phyloP scores from a whole-genome alignment of 1,140 invertebrate genomes.

The Dreissena polymorpha region DNA sequence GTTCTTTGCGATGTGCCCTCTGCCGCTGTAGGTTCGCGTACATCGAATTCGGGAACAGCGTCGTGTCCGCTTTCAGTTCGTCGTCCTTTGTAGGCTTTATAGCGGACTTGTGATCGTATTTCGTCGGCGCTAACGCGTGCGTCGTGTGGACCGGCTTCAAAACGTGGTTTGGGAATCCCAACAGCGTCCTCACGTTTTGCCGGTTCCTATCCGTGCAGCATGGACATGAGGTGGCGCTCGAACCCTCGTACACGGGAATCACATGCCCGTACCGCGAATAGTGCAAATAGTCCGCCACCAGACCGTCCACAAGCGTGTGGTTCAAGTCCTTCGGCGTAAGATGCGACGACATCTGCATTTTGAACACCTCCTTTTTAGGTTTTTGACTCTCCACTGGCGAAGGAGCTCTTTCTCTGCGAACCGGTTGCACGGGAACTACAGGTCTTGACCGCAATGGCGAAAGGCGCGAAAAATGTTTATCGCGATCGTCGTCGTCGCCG shows the following conservation, averaged over 20 bases:
- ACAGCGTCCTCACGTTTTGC: conserved; percentile 61
- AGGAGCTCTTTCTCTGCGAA: conserved; percentile 35
- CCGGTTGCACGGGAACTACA: conserved; percentile 52
- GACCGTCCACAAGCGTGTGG: conserved; percentile 66
- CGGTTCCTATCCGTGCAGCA: conserved; percentile 70
- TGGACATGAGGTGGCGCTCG: conserved; percentile 58
- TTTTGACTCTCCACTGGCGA: conserved; percentile 22
- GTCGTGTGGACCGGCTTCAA: background rate
- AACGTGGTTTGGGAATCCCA: conserved; percentile 55
- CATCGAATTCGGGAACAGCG: conserved; percentile 46
- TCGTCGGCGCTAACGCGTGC: conserved; percentile 9
- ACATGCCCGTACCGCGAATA: conserved; percentile 66
- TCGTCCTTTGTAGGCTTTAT: conserved; percentile 26
- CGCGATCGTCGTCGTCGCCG: background rate
- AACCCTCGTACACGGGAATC: conserved; percentile 66
- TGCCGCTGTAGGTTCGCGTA: conserved; percentile 28
- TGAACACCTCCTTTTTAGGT: background rate
- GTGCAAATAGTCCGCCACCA: conserved; percentile 71
- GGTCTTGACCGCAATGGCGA: conserved; percentile 41
- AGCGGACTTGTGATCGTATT: conserved; percentile 34
- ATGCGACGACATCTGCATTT: background rate
- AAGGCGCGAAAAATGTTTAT: conserved; percentile 1
- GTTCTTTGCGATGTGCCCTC: conserved; percentile 33
- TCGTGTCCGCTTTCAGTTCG: conserved; percentile 25
- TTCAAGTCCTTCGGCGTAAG: conserved; percentile 52